These are phyloP conservation scores for Apostichopus parvimensis DNA, from an alignment of 35 echinoderm and acorn worm species.

Conservation along the genomic window DNA sequence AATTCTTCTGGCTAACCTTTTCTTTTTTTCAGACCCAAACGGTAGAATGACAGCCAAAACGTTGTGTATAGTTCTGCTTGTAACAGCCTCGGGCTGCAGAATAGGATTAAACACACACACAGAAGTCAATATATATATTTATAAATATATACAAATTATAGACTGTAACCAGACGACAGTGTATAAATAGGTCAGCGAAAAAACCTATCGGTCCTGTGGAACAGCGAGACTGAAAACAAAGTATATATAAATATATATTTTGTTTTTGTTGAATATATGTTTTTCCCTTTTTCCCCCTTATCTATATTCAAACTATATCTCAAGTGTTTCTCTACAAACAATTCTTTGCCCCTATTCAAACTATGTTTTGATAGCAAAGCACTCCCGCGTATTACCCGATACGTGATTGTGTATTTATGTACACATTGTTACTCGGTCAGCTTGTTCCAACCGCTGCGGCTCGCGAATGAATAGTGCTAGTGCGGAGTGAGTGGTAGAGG, in stretches of 20 bases:
- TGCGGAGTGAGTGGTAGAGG: too few relatives aligned
- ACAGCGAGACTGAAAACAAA: too few relatives aligned
- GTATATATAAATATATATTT: neutral
- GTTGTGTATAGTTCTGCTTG: neutral
- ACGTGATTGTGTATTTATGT: too few relatives aligned
- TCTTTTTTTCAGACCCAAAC: neutral
- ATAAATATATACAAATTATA: neutral
- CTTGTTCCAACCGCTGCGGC: neutral
- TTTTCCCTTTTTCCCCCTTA: neutral
- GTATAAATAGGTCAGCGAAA: neutral
- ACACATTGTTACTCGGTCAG: neutral
- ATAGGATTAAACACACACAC: neutral
- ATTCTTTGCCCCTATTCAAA: neutral
- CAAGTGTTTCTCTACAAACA: neutral
- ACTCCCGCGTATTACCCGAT: neutral
- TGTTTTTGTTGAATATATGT: neutral
- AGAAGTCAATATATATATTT: neutral
- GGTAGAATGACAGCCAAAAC: neutral
- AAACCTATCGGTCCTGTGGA: too few relatives aligned
- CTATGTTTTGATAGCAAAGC: neutral
- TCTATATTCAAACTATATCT: neutral
- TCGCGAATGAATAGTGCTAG: too few relatives aligned
- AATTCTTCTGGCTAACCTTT: neutral
- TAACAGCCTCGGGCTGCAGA: neutral
- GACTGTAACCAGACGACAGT: neutral